Base-by-base conservation (phyloP, 2,797 vertebrate genomes). In the Platalea minor region DNA sequence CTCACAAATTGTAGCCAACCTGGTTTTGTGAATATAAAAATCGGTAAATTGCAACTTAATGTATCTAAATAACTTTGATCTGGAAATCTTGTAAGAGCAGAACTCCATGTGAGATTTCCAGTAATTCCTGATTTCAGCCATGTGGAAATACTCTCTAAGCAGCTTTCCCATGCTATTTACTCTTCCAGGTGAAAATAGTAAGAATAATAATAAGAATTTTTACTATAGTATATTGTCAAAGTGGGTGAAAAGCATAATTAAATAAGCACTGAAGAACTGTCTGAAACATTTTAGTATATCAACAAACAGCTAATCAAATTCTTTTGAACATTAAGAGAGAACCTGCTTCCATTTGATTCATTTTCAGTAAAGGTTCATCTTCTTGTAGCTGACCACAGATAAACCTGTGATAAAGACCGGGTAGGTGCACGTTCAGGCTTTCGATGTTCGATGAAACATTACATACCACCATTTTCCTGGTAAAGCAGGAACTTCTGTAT, bases 391-490 rank as follows among this genome's bases (percentile, higher is more conserved):
- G 31, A 70, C 19, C 8, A 2, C 43, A 77, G 48, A 39, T 16
- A 48, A 90, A 56, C 4, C 25, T 0, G 0, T 6, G 33, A 29
- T 18, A 37, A 78, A 94, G 15, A 21, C 10, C 13, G 3, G 3
- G 17, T 5, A 37, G 43, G 15, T 56, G 50, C 48, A 16, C 1
- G 2, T 45, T 85, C n/a, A 61, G 35, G 17, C 28, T 92, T 68
- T n/a, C 1, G 1, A 11, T 2, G 0, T n/a, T 24, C 4, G 1
- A 46, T 15, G 29, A 57, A 57, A 41, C 3, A 12, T 31, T 56
- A 50, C 45, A n/a, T 17, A 33, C 11, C 53, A 24, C 17, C 29
- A 5, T 65, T 94, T 73, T 19, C 24, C n/a, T 24, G 17, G 19
- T 50, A 84, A 67, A 45, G 21, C 21, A 70, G 51, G 25, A 75